A percentile compares a stretch with the other conserved stretches of the same genome.
phyloP scores from a whole-genome alignment of 2,113 vertebrate species.

The Corythoichthys haematopterus region DNA sequence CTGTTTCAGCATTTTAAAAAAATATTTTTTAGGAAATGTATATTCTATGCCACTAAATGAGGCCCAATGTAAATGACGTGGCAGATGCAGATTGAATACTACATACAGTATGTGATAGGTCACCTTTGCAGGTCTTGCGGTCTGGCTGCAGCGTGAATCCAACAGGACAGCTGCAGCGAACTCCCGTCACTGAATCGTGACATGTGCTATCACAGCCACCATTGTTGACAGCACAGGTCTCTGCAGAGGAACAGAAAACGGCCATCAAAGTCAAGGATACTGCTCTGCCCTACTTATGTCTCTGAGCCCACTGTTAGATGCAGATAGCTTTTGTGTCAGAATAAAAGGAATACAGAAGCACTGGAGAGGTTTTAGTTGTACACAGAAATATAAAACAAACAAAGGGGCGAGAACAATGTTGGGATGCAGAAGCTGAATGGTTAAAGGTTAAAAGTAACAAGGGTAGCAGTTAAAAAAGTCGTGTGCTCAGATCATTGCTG shows the following conservation, averaged over 20 bases:
- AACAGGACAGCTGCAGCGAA: conserved; percentile 96
- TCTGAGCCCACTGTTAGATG: conserved; percentile 11
- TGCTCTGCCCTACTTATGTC: conserved; percentile 34
- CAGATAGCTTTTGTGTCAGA: conserved; percentile 17
- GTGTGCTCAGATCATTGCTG: background rate
- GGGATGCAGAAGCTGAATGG: conserved; percentile 25
- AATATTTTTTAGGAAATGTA: background rate
- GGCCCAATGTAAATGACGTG: background rate
- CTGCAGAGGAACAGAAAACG: conserved; percentile 65
- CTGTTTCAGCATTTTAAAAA: too few relatives aligned
- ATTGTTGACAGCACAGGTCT: conserved; percentile 96
- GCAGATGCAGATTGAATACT: background rate
- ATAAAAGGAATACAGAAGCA: conserved; percentile 17
- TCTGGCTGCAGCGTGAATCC: conserved; percentile 94
- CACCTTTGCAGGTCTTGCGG: conserved; percentile 97
- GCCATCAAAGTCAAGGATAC: conserved; percentile 8
- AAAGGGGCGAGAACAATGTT: conserved; percentile 4
- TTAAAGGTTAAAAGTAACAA: conserved; percentile 30
- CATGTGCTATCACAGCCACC: conserved; percentile 97
- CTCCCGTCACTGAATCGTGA: conserved; percentile 87
- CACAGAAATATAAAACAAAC: conserved; percentile 8
- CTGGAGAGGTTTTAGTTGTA: conserved; percentile 12
- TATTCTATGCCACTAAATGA: background rate
- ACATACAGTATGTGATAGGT: background rate
- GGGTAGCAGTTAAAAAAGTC: conserved; percentile 3